These are phyloP conservation scores for Drosophila orena DNA, from an alignment of 1,140 invertebrate genomes.

Conservation along the genomic window DNA sequence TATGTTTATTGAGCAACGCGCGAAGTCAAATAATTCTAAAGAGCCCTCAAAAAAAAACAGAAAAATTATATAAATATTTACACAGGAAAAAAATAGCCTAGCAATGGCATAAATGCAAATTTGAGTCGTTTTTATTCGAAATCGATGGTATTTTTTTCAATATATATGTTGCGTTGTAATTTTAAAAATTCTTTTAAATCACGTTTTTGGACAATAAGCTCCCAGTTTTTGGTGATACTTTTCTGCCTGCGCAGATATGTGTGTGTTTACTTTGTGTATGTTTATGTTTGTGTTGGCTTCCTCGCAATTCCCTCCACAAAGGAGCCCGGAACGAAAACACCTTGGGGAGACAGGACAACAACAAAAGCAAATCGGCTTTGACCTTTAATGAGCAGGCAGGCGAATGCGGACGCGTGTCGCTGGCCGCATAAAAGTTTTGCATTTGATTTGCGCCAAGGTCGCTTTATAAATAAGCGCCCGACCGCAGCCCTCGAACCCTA, in stretches of 20 bases:
- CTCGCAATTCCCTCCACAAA: slow-evolving; percentile 34
- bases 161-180: neutral
- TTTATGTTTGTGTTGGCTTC: slow-evolving; percentile 11
- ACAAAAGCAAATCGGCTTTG: slow-evolving; percentile 69
- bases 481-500: slow-evolving; percentile 22
- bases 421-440: slow-evolving; percentile 68
- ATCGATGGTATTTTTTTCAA: no score
- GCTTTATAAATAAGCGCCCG: slow-evolving; percentile 74
- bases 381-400: slow-evolving; percentile 74
- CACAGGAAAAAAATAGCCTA: neutral
- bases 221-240: neutral
- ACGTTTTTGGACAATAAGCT: neutral
- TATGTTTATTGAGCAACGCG: slow-evolving; percentile 76
- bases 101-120: neutral
- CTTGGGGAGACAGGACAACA: slow-evolving; percentile 47
- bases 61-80: slow-evolving; percentile 24
- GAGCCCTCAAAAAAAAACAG: slow-evolving; percentile 18
- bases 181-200: neutral
- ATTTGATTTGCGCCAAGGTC: slow-evolving; percentile 79
- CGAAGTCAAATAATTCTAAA: slow-evolving; percentile 47
- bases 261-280: slow-evolving; percentile 9
- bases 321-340: slow-evolving; percentile 42
- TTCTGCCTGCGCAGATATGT: slow-evolving; percentile 15
- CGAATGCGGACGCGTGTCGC: slow-evolving; percentile 57
- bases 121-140: no score